Evolutionary conservation across 2,888 invertebrate genomes (phyloP), one percentile per base, ranked within the genome.

Genomic region (Fissipunctia ypsillon): DNA sequence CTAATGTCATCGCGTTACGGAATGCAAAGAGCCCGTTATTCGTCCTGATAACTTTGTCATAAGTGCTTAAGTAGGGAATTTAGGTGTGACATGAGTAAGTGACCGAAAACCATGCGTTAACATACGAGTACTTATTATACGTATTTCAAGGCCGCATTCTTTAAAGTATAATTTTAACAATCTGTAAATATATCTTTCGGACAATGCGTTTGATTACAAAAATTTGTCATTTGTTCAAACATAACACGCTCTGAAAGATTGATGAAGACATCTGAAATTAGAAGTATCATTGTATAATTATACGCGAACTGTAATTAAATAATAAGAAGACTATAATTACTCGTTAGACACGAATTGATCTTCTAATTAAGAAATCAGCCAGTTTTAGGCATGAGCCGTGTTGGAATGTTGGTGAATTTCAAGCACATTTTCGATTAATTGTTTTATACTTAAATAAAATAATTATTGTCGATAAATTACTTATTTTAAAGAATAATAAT

Each of bases 1-100:
- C 67, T 52, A 66, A 78, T 68, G 85, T 67, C 66, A 54, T 68
- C 59, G 52, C 57, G 75, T 65, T 71, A 77, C 2, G 80, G 80
- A 85, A 85, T 84, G 80, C 35, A 52, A 64, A 71, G 54, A 71
- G 38, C 10, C 85, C 87, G 86, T 87, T 83, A 86, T 76, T 72
- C 48, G 78, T 78, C 65, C 84, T 74, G 86, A 85, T 87, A 87
- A 83, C 31, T 72, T 73, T 65, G 83, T 81, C 70, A 66, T 73
- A 75, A 83, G 74, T 69, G 63, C 25, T 41, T 60, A 61, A 73
- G 67, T 31, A 68, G 54, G 43, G 65, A 60, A 68, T 71, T 76
- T 79, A 31, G 54, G 50, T 22, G 38, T 85, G 84, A 84, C n/a
- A n/a, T n/a, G n/a, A n/a, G n/a, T n/a, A n/a, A 4, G 7, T 38